Base-by-base conservation (phyloP, 92 coral and sea anemone species). In the Zoanthus sociatus region DNA sequence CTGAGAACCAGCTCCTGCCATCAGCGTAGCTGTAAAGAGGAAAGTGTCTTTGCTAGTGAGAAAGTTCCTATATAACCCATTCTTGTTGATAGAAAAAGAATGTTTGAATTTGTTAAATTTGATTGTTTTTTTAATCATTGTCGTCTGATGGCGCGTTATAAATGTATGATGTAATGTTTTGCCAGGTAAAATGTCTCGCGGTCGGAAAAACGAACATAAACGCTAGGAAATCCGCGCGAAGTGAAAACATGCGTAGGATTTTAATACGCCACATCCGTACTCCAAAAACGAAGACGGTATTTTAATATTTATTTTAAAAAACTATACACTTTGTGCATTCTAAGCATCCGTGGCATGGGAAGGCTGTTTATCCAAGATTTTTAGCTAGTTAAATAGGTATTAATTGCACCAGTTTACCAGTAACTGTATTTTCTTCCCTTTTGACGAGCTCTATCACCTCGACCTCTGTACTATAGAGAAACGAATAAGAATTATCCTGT, bases 21-120 rank as follows among this genome's bases (percentile, higher is more conserved):
- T 46, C 78, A 20, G 15, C 7, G 37, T 75, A 11, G 33, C 21
- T 77, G 53, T 50, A 77, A 50, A 51, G 21, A 61, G 47, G 10
- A 53, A 54, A 18, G 42, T 76, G 61, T 76, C 21, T 76, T 50
- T 50, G 79, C 42, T 47, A 21, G 42, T 54, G 82, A 77, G 68
- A 75, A 33, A 70, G 30, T 44, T 17, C 30, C 46, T 77, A 3
- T 37, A 10, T 13, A 48, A 20, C n/a, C 31, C n/a, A 32, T 56
- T n/a, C 10, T 33, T 48, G 67, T 42, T 32, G 56, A 58, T 37
- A 37, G 42, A n/a, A 13, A 53, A 16, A 31, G 6, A 76, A 30
- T 9, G 12, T 7, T 0, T 44, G 11, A 81, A 21, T 60, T 71
- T 55, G 2, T 55, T 18, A 46, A 6, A 46, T 11, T 63, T 17